Conservation (phyloP, 2,113 vertebrate genomes). For the Gavia stellata region DNA sequence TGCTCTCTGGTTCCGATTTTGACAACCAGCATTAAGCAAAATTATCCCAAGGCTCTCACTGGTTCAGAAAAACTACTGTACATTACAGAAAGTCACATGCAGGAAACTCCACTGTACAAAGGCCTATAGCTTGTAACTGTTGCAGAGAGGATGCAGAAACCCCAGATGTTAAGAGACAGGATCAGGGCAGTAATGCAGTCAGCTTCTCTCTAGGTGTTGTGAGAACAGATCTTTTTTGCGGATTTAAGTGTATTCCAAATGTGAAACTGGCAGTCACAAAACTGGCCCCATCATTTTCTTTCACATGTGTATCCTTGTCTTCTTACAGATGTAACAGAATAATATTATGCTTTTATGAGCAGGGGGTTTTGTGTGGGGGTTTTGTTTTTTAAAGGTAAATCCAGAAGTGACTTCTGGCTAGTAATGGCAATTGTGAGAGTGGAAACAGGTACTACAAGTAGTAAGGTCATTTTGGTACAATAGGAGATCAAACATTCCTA, state of each 20-base stretch:
- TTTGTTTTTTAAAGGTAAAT: not conserved
- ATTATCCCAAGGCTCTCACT: not conserved
- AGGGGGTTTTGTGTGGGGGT: accelerated
- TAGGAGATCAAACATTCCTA: not conserved
- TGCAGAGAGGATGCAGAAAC: not conserved
- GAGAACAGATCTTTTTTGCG: not conserved
- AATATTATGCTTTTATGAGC: not conserved
- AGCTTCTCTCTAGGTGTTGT: not conserved
- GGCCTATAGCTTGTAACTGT: not conserved
- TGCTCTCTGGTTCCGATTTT: not conserved
- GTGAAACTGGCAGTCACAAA: not conserved
- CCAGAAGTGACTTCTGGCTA: not conserved
- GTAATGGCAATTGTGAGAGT: not conserved
- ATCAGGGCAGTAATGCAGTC: not conserved
- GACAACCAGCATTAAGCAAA: not conserved
- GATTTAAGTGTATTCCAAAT: not conserved
- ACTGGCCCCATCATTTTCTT: not conserved
- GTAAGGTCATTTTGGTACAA: not conserved
- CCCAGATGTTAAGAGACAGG: not conserved
- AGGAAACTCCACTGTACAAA: not conserved
- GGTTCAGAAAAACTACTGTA: not conserved
- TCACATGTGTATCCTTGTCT: not conserved
- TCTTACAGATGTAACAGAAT: not conserved
- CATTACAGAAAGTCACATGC: not conserved
- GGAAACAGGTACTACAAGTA: not conserved